Conservation (phyloP, 2,113 vertebrate genomes). For the Anoura caudifer region DNA sequence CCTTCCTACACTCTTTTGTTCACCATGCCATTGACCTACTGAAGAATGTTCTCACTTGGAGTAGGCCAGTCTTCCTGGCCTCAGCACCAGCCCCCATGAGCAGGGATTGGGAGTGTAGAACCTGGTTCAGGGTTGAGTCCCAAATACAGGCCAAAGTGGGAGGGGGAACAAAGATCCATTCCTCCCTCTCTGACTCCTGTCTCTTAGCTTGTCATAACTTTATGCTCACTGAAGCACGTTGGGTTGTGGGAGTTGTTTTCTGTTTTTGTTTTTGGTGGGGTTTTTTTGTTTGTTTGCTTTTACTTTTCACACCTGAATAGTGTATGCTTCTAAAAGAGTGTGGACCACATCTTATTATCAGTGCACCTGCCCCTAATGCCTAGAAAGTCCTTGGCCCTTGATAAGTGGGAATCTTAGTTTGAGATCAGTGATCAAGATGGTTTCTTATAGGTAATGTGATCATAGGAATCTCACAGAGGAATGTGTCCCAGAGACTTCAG, state of each 20-base stretch:
- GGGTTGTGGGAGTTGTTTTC: not conserved
- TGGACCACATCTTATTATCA: not conserved
- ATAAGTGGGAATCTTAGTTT: not conserved
- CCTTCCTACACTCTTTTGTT: not conserved
- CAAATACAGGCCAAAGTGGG: not conserved
- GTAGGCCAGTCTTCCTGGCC: not conserved
- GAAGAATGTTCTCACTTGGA: not conserved
- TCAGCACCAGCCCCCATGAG: not conserved
- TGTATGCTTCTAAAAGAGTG: not conserved
- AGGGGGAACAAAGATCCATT: not conserved
- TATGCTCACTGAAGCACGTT: not conserved
- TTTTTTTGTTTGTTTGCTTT: not conserved
- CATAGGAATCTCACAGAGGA: not conserved
- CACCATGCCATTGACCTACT: not conserved
- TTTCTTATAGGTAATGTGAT: constrained; percentile 17
- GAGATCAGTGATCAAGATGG: not conserved
- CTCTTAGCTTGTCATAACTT: not conserved
- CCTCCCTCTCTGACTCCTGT: not conserved
- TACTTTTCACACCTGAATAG: not conserved
- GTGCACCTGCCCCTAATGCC: not conserved
- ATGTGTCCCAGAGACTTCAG: not conserved
- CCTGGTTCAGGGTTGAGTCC: not conserved
- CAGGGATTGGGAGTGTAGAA: not conserved
- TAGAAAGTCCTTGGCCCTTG: not conserved
- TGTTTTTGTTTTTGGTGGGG: not conserved